Evolutionary conservation across 1,140 invertebrate species (phyloP), one percentile per base, ranked within the genome.

Genomic region (Colletes latitarsis): DNA sequence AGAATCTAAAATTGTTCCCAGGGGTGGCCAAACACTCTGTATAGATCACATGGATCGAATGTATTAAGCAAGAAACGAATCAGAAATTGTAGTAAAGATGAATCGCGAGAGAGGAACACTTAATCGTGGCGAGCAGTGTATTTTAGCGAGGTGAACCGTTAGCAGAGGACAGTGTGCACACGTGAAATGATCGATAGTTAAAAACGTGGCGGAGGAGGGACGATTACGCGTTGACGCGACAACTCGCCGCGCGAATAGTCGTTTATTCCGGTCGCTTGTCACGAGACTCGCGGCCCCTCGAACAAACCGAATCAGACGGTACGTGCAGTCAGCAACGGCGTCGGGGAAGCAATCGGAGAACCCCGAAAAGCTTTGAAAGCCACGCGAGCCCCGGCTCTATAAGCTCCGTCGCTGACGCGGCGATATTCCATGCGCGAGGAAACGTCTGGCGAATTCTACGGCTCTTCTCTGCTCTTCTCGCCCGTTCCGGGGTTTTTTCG

Each of bases 211-310:
- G 30, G 30, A 30, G 2, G 30, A 1, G 30, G 30, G 30, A 30
- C 30, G 30, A 30, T 30, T 30, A 30, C 30, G 30, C 30, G 30
- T 30, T 30, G 30, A 30, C 30, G 30, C 10, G 39, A 39, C 55
- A 12, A 46, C 15, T 15, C 14, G 19, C 15, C 17, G 41, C 52
- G 10, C 30, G 62, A 46, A 46, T 66, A 49, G 73, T 74, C 72
- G 41, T 86, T 87, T 87, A 83, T 83, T 86, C 62, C 77, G 64
- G 15, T 83, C 73, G 74, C 43, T 69, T 78, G 66, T 63, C 41
- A 58, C 57, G 77, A 70, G 83, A 82, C 62, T n/a, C 63, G 52
- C 46, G 49, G n/a, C 14, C 53, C 41, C 71, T 80, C 73, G 57
- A 68, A 73, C 43, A 71, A 84, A 74, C 69, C 77, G 69, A 83